Conservation (phyloP, 2,797 vertebrate species). For the Falco rusticolus region DNA sequence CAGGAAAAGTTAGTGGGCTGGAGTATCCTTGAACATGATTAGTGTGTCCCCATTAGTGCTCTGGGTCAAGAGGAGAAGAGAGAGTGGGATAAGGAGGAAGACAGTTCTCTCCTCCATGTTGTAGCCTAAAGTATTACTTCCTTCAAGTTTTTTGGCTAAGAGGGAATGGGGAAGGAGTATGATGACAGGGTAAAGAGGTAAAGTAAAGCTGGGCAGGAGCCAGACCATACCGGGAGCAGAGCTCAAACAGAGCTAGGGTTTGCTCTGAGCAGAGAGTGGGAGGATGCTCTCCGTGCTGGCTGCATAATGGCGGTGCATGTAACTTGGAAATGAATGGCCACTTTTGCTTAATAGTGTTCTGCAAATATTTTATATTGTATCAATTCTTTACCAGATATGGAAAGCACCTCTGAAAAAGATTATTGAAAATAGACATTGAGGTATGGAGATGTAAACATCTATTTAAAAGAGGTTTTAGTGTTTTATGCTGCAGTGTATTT, state of each 20-base stretch:
- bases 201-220: neutral
- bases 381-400: neutral
- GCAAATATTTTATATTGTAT: neutral
- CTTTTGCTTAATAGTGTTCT: neutral
- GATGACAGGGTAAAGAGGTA: neutral
- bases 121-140: neutral
- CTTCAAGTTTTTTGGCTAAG: neutral
- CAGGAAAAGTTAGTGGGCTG: neutral
- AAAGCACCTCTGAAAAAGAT: neutral
- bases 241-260: neutral
- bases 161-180: neutral
- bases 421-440: neutral
- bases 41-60: neutral
- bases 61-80: neutral
- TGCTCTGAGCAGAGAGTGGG: neutral
- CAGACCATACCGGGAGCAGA: neutral
- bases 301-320: rapidly evolving
- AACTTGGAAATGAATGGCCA: neutral
- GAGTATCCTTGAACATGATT: neutral
- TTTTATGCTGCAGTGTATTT: neutral
- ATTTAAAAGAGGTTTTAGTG: neutral
- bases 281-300: neutral
- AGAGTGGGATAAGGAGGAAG: neutral
- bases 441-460: neutral
- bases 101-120: neutral